phyloP scores from a whole-genome alignment of 2,797 vertebrate genomes.

The Silurus aristotelis region DNA sequence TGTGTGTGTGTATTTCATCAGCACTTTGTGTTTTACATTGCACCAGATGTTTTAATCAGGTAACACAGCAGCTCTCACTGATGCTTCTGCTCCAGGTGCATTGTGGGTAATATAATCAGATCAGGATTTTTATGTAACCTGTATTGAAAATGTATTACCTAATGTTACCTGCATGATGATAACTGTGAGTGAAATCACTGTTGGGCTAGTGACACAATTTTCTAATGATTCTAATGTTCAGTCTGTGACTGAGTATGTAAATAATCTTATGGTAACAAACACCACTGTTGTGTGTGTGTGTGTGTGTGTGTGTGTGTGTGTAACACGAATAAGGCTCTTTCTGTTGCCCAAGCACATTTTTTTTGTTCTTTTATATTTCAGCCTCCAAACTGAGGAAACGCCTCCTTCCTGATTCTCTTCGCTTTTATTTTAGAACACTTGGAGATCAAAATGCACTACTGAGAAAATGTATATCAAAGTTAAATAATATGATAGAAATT shows the following conservation, averaged over 20 bases:
- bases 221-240: neutral
- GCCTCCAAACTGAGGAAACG: neutral
- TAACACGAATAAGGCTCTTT: neutral
- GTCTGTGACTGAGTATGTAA: slow-evolving; percentile 24
- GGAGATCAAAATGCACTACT: slow-evolving; percentile 70
- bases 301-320: slow-evolving; percentile 27
- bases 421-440: neutral
- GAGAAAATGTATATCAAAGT: slow-evolving; percentile 56
- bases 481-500: slow-evolving; percentile 23
- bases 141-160: neutral
- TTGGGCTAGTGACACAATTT: neutral
- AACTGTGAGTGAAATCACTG: neutral
- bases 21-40: neutral
- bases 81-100: neutral
- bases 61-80: neutral
- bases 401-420: neutral
- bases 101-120: neutral
- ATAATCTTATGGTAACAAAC: neutral
- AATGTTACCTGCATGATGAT: neutral
- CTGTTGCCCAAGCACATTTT: neutral
- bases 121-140: neutral
- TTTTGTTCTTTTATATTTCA: neutral
- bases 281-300: slow-evolving; percentile 16
- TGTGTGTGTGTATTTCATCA: neutral
- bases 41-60: neutral